These are phyloP conservation scores for Danio jaintianensis DNA, from an alignment of 2,797 vertebrate genomes.

Conservation along the genomic window DNA sequence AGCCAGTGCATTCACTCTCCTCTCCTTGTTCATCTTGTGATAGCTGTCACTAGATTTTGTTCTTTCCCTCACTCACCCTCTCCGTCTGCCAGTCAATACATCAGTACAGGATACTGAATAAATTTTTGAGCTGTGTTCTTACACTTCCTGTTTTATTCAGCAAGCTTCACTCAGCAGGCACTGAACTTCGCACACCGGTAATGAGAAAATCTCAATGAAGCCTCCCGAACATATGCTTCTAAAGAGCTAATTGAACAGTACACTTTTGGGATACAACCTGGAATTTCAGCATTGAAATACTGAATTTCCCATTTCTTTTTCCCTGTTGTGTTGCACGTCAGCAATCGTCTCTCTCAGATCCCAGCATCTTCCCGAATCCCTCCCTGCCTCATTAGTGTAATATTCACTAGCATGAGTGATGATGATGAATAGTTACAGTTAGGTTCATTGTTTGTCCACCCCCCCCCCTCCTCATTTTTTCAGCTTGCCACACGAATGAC, in stretches of 20 bases:
- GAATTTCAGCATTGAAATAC: slow-evolving; percentile 65
- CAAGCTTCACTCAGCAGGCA: neutral
- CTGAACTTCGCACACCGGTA: neutral
- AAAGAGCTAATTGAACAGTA: slow-evolving; percentile 75
- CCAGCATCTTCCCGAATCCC: slow-evolving; percentile 52
- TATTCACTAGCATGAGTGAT: slow-evolving; percentile 53
- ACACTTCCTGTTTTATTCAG: slow-evolving; percentile 3
- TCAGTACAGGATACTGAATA: slow-evolving; percentile 5
- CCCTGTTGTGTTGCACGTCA: slow-evolving; percentile 41
- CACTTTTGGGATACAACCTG: slow-evolving; percentile 76
- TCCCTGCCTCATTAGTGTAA: slow-evolving; percentile 55
- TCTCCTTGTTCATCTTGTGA: slow-evolving; percentile 15
- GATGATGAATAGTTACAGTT: slow-evolving; percentile 63
- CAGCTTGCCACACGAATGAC: slow-evolving; percentile 55
- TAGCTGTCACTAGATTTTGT: slow-evolving; percentile 6
- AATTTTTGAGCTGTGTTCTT: neutral
- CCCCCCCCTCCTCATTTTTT: slow-evolving; percentile 40
- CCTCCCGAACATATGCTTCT: slow-evolving; percentile 33
- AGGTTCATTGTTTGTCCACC: slow-evolving; percentile 57
- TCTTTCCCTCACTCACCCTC: slow-evolving; percentile 1
- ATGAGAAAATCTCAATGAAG: slow-evolving; percentile 29
- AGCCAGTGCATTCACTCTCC: neutral
- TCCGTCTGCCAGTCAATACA: slow-evolving; percentile 26
- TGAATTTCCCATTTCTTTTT: slow-evolving; percentile 4
- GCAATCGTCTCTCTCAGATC: slow-evolving; percentile 48